Evolutionary conservation across 1,140 invertebrate species (phyloP).

Genomic region (Polypedilum vanderplanki): DNA sequence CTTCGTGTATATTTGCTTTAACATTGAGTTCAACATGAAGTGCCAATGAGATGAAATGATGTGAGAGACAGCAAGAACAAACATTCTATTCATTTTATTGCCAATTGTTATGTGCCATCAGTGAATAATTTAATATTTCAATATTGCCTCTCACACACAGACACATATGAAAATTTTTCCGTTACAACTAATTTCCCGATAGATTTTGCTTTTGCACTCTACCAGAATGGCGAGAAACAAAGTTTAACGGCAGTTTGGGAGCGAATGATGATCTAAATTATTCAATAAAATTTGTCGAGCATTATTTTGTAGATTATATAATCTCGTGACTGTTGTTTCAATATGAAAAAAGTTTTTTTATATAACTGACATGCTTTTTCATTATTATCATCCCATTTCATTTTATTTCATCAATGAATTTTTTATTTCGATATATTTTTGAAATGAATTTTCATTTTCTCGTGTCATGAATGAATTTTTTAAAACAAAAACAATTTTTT

Average conservation of each 20-base stretch:
- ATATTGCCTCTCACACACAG: not conserved
- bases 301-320: too few species aligned
- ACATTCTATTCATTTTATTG: not conserved
- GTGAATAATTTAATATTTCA: constrained; percentile 20
- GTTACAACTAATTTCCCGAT: constrained; percentile 4
- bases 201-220: not conserved
- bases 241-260: not conserved
- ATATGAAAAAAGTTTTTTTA: too few species aligned
- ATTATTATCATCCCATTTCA: not conserved
- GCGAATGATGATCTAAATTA: constrained; percentile 5
- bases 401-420: not conserved
- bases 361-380: not conserved
- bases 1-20: too few species aligned
- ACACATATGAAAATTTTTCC: not conserved
- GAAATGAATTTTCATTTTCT: too few species aligned
- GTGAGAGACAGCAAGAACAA: too few species aligned
- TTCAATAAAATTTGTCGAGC: not conserved
- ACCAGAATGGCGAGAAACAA: not conserved
- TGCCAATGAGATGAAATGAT: too few species aligned
- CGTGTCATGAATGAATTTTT: too few species aligned
- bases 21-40: too few species aligned
- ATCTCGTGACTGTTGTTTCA: too few species aligned
- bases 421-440: too few species aligned
- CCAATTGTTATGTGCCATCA: not conserved
- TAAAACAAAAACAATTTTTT: too few species aligned